Evolutionary conservation across 2,888 invertebrate genomes (phyloP), one percentile per base, ranked within the genome.

Genomic region (Xestia c-nigrum): DNA sequence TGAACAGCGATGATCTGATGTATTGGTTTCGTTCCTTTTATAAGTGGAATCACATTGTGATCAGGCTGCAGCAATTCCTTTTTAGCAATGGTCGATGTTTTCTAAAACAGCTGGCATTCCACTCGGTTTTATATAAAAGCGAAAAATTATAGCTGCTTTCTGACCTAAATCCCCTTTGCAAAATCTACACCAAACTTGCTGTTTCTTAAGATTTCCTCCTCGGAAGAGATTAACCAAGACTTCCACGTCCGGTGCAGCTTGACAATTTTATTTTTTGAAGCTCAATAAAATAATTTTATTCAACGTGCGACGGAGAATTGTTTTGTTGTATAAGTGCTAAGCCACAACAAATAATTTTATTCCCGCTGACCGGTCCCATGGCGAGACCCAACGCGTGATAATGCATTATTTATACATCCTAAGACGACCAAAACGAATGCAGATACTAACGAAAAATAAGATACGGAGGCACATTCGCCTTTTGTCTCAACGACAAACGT

Each of bases 341-440:
- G 90, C 89, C 89, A 90, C 85, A 91, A 91, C 89, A 91, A 94
- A 94, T 94, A 95, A 95, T 94, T 94, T 94, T 92, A 94, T 94
- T 92, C 93, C 84, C 84, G 79, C 87, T 92, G 92, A 91, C 93
- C 92, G 87, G 91, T 90, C 91, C 82, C 86, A 71, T 85, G 74
- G 89, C 87, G 88, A 88, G 93, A 91, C 91, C 92, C 93, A 91
- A 94, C 93, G 95, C 96, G 96, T 96, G 96, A 95, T 95, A 95
- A 96, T 96, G 96, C 95, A 96, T 96, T 96, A 96, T 96, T 96
- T 96, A 96, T 96, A 93, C 90, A 91, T 92, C 93, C 95, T 95
- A 94, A 95, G 94, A 94, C 92, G 94, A 94, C 95, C 93, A 94
- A 96, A 96, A 95, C 94, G 93, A 96, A 96, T 95, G 95, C 95